Base-by-base conservation (phyloP, 2,113 vertebrate species). In the Notechis scutatus region DNA sequence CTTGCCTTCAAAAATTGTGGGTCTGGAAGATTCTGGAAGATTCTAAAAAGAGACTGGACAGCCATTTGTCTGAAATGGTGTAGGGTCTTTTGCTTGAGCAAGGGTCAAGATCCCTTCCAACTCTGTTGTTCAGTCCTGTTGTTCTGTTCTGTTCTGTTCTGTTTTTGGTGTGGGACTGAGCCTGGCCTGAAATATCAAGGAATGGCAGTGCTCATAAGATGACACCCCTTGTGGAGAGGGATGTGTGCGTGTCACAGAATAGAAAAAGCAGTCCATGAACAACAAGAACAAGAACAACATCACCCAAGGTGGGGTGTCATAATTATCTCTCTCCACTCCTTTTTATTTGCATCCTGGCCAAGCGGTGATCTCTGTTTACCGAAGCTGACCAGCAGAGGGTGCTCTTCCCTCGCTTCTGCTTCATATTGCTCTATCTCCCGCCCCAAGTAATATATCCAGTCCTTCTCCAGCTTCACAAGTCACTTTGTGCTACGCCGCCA, bases 361-460 rank as follows among this genome's bases (percentile, higher is more conserved):
- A 56, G 12, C 9, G 3, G 21, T 24, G 18, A 39, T 81, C 34
- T 21, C 74, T 7, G 12, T 18, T n/a, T 54, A 15, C 12, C 18
- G 74, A n/a, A 34, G 54, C 1, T 29, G 89, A 12, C 89, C 91
- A 93, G 92, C 95, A 94, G 95, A 94, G 91, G 91, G 42, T 91
- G 93, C 93, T 89, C 90, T 89, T 64, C 91, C 87, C 95, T 87
- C 1, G 0, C 39, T 1, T 81, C 3, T 1, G 5, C 42, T 34
- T 50, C 23, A 7, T 0, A 4, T 20, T 12, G 1, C 0, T 64
- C 3, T 1, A 6, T n/a, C 21, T 81, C 74, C 74, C 74, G 1
- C 74, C 29, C 64, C 1, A 1, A 2, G n/a, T 34, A 1, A 74
- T 74, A 2, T 34, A 74, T 34, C 7, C 47, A 5, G 52, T 52